Evolutionary conservation across 1,140 invertebrate species (phyloP).

Genomic region (Tetranychus cinnabarinus): DNA sequence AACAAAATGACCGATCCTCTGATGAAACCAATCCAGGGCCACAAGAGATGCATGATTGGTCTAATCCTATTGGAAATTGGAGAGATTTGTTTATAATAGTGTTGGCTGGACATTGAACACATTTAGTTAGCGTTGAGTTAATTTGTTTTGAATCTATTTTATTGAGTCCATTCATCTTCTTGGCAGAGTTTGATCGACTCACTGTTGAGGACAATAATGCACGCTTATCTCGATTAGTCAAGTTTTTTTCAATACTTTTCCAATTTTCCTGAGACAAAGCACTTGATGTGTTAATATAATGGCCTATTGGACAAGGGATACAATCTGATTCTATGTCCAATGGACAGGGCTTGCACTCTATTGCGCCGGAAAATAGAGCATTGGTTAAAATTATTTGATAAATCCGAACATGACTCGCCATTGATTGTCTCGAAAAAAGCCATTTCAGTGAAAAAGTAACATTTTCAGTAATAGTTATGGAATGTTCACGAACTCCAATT

Average conservation of each 20-base stretch:
- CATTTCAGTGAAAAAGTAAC: slow-evolving; percentile 24
- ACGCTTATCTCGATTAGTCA: too few species aligned
- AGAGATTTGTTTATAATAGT: slow-evolving; percentile 23
- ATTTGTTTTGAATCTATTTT: not conserved
- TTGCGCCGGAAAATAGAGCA: slow-evolving; percentile 30
- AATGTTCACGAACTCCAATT: not conserved
- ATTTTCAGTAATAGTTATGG: not conserved
- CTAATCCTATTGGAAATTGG: slow-evolving; percentile 22
- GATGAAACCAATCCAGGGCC: slow-evolving; percentile 22
- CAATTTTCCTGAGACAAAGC: too few species aligned
- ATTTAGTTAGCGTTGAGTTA: slow-evolving; percentile 10
- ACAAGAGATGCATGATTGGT: slow-evolving; percentile 27
- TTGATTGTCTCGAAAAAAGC: slow-evolving; percentile 26
- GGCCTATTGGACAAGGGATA: slow-evolving; percentile 10
- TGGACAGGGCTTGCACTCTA: slow-evolving; percentile 28
- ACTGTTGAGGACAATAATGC: too few species aligned
- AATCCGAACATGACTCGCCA: slow-evolving; percentile 24
- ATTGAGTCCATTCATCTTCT: not conserved
- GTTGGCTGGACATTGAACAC: slow-evolving; percentile 24
- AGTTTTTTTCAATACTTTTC: too few species aligned
- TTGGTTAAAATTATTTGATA: slow-evolving; percentile 34
- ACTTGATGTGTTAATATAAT: not conserved
- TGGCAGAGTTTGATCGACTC: not conserved
- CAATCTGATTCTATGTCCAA: slow-evolving; percentile 18
- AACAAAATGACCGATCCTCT: slow-evolving; percentile 20